These are phyloP conservation scores for Ursus arctos DNA, from an alignment of 2,113 vertebrate species.

Conservation along the genomic window DNA sequence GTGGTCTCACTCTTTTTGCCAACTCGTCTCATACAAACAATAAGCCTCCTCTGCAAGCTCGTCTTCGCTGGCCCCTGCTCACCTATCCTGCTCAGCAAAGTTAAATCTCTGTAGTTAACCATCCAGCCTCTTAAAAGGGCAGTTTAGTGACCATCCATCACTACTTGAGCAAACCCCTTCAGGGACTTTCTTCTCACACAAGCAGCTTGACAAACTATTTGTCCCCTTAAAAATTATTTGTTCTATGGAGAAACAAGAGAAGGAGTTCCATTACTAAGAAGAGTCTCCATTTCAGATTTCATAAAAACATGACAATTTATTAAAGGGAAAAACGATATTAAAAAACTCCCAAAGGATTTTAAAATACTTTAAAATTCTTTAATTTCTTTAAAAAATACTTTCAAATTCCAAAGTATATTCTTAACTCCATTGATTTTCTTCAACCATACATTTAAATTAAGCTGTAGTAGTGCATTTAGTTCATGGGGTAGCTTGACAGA, in stretches of 20 bases:
- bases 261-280: not conserved
- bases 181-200: not conserved
- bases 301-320: not conserved
- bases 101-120: not conserved
- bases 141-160: not conserved
- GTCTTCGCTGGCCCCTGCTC: not conserved
- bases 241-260: not conserved
- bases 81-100: not conserved
- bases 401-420: not conserved
- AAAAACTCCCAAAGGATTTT: not conserved
- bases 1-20: not conserved
- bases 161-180: not conserved
- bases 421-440: not conserved
- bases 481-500: not conserved
- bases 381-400: not conserved
- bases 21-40: not conserved
- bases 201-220: slow-evolving; percentile 5
- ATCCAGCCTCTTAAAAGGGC: not conserved
- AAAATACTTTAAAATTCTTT: not conserved
- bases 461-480: not conserved
- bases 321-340: not conserved
- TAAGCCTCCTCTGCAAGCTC: not conserved
- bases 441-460: not conserved
- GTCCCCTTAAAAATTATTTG: not conserved
- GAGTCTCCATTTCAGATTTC: not conserved